Base-by-base conservation (phyloP, 2,888 invertebrate species). In the Hydraecia micacea region DNA sequence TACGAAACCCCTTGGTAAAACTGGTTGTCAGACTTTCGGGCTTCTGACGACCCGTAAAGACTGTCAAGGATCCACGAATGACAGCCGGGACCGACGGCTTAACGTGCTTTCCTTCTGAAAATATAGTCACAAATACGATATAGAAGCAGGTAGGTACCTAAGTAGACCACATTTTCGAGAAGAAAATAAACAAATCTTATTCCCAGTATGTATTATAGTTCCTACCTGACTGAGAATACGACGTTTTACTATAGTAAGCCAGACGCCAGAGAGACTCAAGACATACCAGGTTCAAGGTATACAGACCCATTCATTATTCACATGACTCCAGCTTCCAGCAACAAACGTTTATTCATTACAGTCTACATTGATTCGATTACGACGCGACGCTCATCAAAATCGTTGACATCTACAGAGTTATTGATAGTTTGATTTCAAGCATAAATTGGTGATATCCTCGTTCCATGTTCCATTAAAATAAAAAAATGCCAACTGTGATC, bases 341-440 rank as follows among this genome's bases (percentile, higher is more conserved):
- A 66, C 75, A 66, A 49, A 66, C 75, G 58, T 13, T 66, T 6
- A 55, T 75, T 82, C 39, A 82, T 81, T 46, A n/a, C 39, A 28
- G 5, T 74, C 46, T 46, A 55, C 46, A 46, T 52, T 78, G 71
- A 81, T 81, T 79, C 28, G 46, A 79, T 81, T 55, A 74, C 28
- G 21, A n/a, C 81, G 66, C 28, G 21, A n/a, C 81, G 66, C 3
- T 55, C n/a, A n/a, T 65, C 9, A 8, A 39, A 39, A 65, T 25
- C 36, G 3, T 71, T 15, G 15, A 46, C 62, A 25, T 11, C 21
- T 28, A 63, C 36, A 25, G 28, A 36, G n/a, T 25, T 21, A 58
- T 46, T 11, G 11, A 78, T 36, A 55, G 62, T 63, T 73, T 63
- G n/a, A 78, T 52, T 25, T 36, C 25, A 63, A 36, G 4, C 42